These are phyloP conservation scores for Acleris emargana DNA, from an alignment of 2,888 invertebrate genomes.

Conservation along the genomic window DNA sequence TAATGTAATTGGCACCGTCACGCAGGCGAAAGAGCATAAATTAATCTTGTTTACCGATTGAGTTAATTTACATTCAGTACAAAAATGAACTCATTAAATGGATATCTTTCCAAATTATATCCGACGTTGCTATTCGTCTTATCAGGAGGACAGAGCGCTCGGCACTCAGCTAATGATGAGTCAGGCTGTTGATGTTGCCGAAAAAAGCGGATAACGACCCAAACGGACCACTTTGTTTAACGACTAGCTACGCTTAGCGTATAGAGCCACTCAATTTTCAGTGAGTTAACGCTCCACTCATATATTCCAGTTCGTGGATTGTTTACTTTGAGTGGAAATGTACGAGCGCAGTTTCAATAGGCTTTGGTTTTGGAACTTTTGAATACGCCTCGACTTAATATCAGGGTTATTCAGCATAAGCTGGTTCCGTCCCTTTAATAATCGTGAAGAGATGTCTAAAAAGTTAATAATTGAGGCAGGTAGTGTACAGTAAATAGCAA, in stretches of 20 bases:
- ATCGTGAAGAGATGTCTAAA: no score
- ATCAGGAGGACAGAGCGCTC: slow-evolving; percentile 21
- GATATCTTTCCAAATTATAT: slow-evolving; percentile 8
- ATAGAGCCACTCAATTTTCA: slow-evolving; percentile 35
- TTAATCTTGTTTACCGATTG: not conserved
- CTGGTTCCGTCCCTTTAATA: no score
- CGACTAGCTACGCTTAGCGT: slow-evolving; percentile 56
- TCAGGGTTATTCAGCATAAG: no score
- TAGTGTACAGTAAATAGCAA: no score
- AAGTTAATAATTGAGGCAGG: no score
- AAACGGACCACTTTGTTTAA: slow-evolving; percentile 62
- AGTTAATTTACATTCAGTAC: not conserved
- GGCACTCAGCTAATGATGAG: slow-evolving; percentile 56
- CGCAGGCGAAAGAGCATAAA: not conserved
- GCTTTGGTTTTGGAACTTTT: no score
- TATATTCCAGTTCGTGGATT: slow-evolving; percentile 9
- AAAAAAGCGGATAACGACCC: slow-evolving; percentile 58
- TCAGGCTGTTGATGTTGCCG: slow-evolving; percentile 52
- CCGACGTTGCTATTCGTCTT: slow-evolving; percentile 14
- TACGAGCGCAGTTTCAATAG: not conserved
- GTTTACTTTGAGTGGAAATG: slow-evolving; percentile 9
- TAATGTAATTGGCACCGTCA: no score
- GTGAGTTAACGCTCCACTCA: slow-evolving; percentile 18
- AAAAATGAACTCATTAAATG: slow-evolving; percentile 4
- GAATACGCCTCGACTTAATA: no score